These are phyloP conservation scores for Apotomis betuletana DNA, from an alignment of 2,888 invertebrate genomes.

Conservation along the genomic window DNA sequence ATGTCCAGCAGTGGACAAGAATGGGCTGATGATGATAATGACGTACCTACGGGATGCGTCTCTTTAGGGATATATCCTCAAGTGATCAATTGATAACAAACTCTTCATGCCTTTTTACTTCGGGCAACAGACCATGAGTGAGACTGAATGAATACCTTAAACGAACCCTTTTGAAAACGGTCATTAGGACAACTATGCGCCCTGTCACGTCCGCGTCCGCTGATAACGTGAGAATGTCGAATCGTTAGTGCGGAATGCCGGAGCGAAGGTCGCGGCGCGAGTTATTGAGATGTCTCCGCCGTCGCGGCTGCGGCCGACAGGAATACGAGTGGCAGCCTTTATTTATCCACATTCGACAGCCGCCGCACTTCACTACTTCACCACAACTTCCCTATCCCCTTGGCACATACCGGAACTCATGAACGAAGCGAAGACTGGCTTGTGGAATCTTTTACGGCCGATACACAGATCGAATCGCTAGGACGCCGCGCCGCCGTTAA, in stretches of 20 bases:
- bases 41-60: no score
- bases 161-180: neutral
- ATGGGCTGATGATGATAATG: no score
- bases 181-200: neutral
- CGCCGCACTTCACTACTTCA: neutral
- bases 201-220: constrained; percentile 2
- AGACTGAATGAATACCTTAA: constrained; percentile 3
- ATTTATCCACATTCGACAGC: neutral
- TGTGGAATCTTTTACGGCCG: neutral
- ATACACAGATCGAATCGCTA: neutral
- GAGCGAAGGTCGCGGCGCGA: constrained; percentile 10
- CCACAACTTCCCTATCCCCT: neutral
- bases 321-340: neutral
- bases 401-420: neutral
- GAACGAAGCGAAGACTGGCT: neutral
- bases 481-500: constrained; percentile 18
- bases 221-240: constrained; percentile 13
- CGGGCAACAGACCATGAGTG: neutral
- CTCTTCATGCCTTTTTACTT: no score
- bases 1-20: no score
- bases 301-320: neutral
- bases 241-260: constrained; percentile 26
- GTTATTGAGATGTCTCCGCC: constrained; percentile 19
- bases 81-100: no score
- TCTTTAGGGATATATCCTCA: no score